Conservation (phyloP, 2,113 vertebrate species). For the Limnothrissa miodon region DNA sequence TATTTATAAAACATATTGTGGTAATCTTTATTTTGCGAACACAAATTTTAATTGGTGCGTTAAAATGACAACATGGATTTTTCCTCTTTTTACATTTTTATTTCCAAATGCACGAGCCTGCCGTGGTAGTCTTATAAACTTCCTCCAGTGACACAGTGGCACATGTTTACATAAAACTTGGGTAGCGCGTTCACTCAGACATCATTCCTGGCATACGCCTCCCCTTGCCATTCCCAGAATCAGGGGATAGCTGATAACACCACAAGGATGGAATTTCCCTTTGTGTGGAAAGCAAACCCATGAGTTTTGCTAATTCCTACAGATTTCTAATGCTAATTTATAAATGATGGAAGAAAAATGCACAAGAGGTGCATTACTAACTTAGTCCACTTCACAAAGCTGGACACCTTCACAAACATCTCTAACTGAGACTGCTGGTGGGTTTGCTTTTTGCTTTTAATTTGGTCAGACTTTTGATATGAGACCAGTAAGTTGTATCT, state of each 20-base stretch:
- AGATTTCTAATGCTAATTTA: background rate
- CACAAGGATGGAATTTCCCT: slow-evolving; percentile 10
- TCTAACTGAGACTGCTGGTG: too few relatives aligned
- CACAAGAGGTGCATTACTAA: background rate
- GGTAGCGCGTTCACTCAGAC: background rate
- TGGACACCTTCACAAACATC: too few relatives aligned
- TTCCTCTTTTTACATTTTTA: background rate
- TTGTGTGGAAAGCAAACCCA: background rate
- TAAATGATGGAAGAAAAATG: background rate
- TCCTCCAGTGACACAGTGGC: slow-evolving; percentile 14
- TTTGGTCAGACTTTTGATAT: too few relatives aligned
- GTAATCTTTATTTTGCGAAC: slow-evolving; percentile 13
- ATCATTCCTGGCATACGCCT: background rate
- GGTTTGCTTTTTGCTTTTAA: too few relatives aligned
- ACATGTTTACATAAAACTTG: background rate
- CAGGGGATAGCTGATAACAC: background rate
- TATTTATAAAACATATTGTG: background rate
- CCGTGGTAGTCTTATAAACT: background rate
- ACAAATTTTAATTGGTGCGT: slow-evolving; percentile 2
- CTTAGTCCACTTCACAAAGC: background rate
- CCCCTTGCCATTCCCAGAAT: background rate
- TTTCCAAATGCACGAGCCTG: background rate
- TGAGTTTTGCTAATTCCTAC: background rate
- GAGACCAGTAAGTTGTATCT: too few relatives aligned
- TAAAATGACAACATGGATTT: slow-evolving; percentile 16